phyloP scores from a whole-genome alignment of 1,140 invertebrate species.

The Anastrepha ludens region DNA sequence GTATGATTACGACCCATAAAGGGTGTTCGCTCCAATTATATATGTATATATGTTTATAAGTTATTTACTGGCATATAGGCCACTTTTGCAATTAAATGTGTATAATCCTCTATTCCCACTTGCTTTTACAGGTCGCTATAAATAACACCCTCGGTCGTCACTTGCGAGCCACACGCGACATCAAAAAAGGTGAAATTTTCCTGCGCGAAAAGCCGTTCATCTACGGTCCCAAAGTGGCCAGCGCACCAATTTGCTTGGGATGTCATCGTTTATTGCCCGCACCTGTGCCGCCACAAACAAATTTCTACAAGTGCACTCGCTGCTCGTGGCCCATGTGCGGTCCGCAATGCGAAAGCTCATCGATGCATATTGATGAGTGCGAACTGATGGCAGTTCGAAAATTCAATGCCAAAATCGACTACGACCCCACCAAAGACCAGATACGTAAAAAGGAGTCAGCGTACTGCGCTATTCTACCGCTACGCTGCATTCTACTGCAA shows the following conservation, averaged over 20 bases:
- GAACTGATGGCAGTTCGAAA: slow-evolving; percentile 76
- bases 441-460: slow-evolving; percentile 76
- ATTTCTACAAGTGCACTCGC: slow-evolving; percentile 78
- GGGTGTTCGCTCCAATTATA: too few relatives aligned
- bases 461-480: slow-evolving; percentile 79
- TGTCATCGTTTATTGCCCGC: slow-evolving; percentile 77
- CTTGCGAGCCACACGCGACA: slow-evolving; percentile 79
- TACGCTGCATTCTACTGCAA: slow-evolving; percentile 79
- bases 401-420: slow-evolving; percentile 77
- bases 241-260: slow-evolving; percentile 77
- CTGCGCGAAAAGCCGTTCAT: slow-evolving; percentile 80
- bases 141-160: slow-evolving; percentile 78
- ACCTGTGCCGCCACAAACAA: slow-evolving; percentile 66
- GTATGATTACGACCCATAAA: too few relatives aligned
- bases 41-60: too few relatives aligned
- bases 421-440: slow-evolving; percentile 57
- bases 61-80: too few relatives aligned
- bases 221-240: slow-evolving; percentile 77
- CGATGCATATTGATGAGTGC: slow-evolving; percentile 77
- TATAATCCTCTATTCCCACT: neutral
- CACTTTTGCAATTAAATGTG: too few relatives aligned
- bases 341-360: slow-evolving; percentile 75
- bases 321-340: slow-evolving; percentile 81
- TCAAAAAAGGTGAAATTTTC: slow-evolving; percentile 81
- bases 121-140: slow-evolving; percentile 72